Evolutionary conservation across 2,797 vertebrate genomes (phyloP).

Genomic region (Bradypodion pumilum): DNA sequence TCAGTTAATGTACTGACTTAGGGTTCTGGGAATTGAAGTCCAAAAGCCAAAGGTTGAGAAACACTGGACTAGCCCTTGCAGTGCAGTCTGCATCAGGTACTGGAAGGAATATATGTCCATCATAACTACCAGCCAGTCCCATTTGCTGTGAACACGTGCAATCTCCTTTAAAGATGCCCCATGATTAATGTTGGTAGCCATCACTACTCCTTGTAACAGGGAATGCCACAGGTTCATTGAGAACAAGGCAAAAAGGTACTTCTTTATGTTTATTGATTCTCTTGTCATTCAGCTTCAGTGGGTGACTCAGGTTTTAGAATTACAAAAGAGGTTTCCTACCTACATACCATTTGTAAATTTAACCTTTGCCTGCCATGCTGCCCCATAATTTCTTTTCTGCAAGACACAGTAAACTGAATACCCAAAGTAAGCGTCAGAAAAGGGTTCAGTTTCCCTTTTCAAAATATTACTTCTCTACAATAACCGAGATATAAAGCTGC

Average conservation of each 20-base stretch:
- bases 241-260: neutral
- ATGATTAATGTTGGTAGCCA: neutral
- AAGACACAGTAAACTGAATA: neutral
- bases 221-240: neutral
- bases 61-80: too few species aligned
- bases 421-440: constrained; percentile 30
- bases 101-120: neutral
- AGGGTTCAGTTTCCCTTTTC: neutral
- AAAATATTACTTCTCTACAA: constrained; percentile 36
- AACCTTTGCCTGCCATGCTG: too few species aligned
- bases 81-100: neutral
- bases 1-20: too few species aligned
- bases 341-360: too few species aligned
- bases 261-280: neutral
- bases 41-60: too few species aligned
- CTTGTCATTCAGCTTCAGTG: neutral
- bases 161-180: neutral
- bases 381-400: neutral
- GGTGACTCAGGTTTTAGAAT: neutral
- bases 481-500: constrained; percentile 7
- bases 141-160: neutral
- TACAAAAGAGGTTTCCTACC: neutral
- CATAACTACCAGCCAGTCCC: neutral
- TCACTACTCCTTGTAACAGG: neutral
- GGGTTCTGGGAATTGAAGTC: too few species aligned